phyloP scores from a whole-genome alignment of 2,113 vertebrate genomes.

The Geococcyx californianus region DNA sequence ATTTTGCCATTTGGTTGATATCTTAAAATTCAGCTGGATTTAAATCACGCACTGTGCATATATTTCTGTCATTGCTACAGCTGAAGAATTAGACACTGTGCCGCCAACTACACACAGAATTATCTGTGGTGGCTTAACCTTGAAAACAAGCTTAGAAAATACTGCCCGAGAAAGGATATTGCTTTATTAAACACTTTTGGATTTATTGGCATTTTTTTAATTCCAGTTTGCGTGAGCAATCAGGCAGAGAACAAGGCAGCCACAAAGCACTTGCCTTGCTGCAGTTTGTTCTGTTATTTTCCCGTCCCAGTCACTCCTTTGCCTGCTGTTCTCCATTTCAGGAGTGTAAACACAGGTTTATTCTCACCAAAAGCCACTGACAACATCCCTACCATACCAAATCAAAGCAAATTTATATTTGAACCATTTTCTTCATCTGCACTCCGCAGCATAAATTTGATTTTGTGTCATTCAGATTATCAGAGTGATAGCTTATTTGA shows the following conservation, averaged over 20 bases:
- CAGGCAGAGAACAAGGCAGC: neutral
- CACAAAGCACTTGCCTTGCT: neutral
- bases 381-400: neutral
- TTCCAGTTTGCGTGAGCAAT: neutral
- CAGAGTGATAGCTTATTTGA: neutral
- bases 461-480: neutral
- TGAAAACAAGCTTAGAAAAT: conserved; percentile 18
- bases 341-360: neutral
- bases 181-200: neutral
- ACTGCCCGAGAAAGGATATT: neutral
- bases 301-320: neutral
- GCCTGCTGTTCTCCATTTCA: neutral
- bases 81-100: neutral
- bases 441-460: neutral
- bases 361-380: neutral
- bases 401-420: neutral
- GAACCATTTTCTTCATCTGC: neutral
- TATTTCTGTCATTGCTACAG: conserved; percentile 29
- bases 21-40: conserved; percentile 47
- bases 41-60: neutral
- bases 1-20: conserved; percentile 7
- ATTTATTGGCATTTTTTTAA: neutral
- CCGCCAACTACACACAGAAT: conserved; percentile 6
- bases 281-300: neutral
- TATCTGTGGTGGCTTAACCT: neutral